Evolutionary conservation across 2,797 vertebrate species (phyloP).

Genomic region (Myotis myotis): DNA sequence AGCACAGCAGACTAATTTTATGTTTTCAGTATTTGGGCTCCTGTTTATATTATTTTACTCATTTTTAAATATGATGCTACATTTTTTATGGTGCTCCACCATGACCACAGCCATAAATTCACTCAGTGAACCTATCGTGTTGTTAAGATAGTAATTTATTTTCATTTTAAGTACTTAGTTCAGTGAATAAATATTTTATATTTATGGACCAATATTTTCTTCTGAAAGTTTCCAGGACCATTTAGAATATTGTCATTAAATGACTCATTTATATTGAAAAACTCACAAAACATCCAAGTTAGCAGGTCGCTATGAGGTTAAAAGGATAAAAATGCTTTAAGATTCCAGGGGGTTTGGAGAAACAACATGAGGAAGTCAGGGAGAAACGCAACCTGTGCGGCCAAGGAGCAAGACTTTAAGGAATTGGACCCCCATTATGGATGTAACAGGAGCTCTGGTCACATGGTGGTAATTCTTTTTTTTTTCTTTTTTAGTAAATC

Average conservation of each 20-base stretch:
- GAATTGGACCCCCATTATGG: fast-evolving
- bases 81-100: neutral
- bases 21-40: conserved; percentile 1
- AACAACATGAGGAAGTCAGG: neutral
- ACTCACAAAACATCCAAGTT: neutral
- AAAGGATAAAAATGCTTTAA: neutral
- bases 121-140: neutral
- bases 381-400: neutral
- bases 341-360: neutral
- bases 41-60: conserved; percentile 1
- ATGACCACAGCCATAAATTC: neutral
- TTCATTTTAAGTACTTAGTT: conserved; percentile 27
- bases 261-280: neutral
- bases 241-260: neutral
- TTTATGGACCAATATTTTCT: neutral
- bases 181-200: neutral
- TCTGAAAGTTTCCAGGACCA: neutral
- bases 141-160: conserved; percentile 21
- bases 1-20: neutral
- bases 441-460: neutral
- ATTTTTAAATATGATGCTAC: neutral
- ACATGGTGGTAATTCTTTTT: neutral
- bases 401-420: neutral
- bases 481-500: no score
- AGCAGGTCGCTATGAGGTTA: neutral